phyloP scores from a whole-genome alignment of 2,113 vertebrate species.

The Tyto alba region DNA sequence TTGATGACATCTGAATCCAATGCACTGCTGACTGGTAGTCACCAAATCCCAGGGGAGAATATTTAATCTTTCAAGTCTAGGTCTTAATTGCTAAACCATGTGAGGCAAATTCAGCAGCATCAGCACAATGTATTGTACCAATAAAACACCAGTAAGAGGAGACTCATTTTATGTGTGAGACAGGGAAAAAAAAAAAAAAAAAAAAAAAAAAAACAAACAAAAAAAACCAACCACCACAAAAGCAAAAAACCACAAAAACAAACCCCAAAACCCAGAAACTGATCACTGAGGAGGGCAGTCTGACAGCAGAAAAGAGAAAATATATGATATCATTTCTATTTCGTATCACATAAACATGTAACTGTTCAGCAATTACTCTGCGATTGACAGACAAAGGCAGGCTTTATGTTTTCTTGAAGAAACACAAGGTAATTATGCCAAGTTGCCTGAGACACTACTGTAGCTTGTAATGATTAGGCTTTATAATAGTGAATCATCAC shows the following conservation, averaged over 20 bases:
- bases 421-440: conserved; percentile 11
- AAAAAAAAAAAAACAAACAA: no score
- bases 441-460: not conserved
- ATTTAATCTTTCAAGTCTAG: not conserved
- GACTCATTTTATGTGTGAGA: not conserved
- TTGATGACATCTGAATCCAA: not conserved
- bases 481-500: conserved; percentile 9
- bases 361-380: conserved; percentile 3
- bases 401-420: conserved; percentile 23
- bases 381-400: not conserved
- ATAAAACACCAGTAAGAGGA: not conserved
- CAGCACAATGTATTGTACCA: not conserved
- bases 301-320: not conserved
- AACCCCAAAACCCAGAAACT: not conserved
- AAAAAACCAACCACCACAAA: not conserved
- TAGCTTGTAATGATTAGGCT: not conserved
- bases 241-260: not conserved
- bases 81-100: not conserved
- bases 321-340: not conserved
- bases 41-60: not conserved
- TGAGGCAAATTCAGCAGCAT: not conserved
- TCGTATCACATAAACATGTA: not conserved
- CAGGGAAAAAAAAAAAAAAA: not conserved
- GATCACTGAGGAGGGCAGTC: not conserved
- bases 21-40: not conserved